A percentile compares a stretch with the other conserved stretches of the same genome.
Evolutionary conservation across 2,113 vertebrate species (phyloP).

Genomic region (Aplodontia rufa): DNA sequence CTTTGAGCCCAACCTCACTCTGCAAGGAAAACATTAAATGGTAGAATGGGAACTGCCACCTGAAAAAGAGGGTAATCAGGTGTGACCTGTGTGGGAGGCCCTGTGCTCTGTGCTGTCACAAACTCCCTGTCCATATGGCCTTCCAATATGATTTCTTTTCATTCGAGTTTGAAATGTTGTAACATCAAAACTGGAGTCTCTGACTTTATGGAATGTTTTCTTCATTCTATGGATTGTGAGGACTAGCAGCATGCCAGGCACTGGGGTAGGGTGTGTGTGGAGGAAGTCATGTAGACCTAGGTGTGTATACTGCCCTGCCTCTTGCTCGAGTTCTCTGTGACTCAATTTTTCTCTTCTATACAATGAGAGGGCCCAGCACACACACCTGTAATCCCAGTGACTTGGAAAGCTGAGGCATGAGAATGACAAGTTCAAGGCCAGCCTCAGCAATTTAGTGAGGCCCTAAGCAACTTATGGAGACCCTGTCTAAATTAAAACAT

Average conservation of each 20-base stretch:
- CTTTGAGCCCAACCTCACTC: accelerated
- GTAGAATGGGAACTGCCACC: neutral
- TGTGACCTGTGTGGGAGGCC: neutral
- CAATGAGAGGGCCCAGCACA: neutral
- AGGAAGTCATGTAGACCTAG: neutral
- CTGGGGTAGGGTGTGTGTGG: accelerated
- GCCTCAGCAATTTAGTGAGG: no score
- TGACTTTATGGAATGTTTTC: neutral
- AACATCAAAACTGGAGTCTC: neutral
- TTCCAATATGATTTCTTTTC: neutral
- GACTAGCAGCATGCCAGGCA: neutral
- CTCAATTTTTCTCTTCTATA: neutral
- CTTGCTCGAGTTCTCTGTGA: neutral
- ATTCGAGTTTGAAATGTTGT: neutral
- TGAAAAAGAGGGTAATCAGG: neutral
- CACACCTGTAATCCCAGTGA: no score
- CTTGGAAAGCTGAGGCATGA: no score
- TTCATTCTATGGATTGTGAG: neutral
- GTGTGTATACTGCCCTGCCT: neutral
- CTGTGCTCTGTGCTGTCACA: neutral
- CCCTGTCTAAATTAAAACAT: no score
- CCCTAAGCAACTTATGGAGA: no score
- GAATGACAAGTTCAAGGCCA: no score
- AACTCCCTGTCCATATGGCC: neutral
- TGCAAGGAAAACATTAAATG: neutral